These are phyloP conservation scores for Andrena marginata DNA, from an alignment of 2,888 invertebrate genomes.

Conservation along the genomic window DNA sequence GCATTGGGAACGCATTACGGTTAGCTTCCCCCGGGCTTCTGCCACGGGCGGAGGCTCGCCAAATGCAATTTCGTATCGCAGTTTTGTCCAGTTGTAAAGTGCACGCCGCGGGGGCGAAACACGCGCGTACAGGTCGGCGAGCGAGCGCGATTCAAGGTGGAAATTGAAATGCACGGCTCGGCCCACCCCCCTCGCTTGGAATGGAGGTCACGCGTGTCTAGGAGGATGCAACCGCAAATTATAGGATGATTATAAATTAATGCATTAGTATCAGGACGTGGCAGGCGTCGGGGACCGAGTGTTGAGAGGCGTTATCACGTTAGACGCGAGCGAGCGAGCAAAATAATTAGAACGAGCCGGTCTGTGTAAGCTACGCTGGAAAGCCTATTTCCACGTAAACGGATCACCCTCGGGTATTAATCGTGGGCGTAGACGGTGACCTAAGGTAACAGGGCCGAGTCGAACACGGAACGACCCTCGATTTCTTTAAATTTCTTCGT, in stretches of 20 bases:
- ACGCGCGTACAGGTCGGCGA: not conserved
- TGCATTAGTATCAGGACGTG: constrained; percentile 69
- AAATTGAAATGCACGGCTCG: constrained; percentile 60
- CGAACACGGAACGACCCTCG: constrained; percentile 37
- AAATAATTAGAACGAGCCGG: constrained; percentile 77
- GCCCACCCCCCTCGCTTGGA: not conserved
- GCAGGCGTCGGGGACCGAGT: constrained; percentile 66
- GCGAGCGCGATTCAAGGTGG: constrained; percentile 23
- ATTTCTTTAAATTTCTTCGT: constrained; percentile 56
- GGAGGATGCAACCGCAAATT: constrained; percentile 63
- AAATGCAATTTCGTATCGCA: constrained; percentile 31
- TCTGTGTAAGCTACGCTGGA: constrained; percentile 51
- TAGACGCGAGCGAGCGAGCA: constrained; percentile 78
- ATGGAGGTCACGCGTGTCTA: constrained; percentile 55
- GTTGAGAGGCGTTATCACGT: constrained; percentile 75
- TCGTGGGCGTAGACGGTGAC: constrained; percentile 45
- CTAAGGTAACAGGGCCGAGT: constrained; percentile 36
- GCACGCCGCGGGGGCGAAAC: not conserved
- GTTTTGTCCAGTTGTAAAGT: not conserved
- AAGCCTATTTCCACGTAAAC: constrained; percentile 72
- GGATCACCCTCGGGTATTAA: constrained; percentile 70
- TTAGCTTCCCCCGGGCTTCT: constrained; percentile 1
- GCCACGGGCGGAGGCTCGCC: not conserved
- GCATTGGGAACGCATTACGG: not conserved
- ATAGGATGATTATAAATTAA: constrained; percentile 75